A percentile compares a stretch with the other conserved stretches of the same genome.
These are phyloP conservation scores for Heterochromis multidens DNA, from an alignment of 2,113 vertebrate genomes.

Conservation along the genomic window DNA sequence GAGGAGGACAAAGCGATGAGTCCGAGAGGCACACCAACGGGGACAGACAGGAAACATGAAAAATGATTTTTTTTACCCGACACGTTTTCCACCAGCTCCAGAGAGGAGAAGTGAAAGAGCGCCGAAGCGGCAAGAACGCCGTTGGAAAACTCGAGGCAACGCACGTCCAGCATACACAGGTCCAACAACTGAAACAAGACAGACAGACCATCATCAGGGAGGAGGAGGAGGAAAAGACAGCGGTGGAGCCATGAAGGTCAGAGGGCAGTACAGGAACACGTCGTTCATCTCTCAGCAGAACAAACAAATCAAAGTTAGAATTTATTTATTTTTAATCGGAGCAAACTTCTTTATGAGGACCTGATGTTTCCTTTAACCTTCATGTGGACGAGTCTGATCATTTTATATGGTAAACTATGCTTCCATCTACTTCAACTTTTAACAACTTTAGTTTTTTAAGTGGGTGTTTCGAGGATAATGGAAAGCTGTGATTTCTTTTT, in stretches of 20 bases:
- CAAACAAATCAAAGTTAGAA: background rate
- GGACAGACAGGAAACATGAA: background rate
- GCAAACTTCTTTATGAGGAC: no score
- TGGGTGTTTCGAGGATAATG: no score
- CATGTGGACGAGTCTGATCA: no score
- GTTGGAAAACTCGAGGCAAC: conserved; percentile 86
- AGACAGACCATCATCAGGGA: background rate
- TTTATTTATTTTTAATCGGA: no score
- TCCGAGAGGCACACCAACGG: background rate
- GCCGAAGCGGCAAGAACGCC: conserved; percentile 90
- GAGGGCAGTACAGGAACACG: no score
- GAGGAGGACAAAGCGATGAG: background rate
- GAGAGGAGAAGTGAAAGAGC: conserved; percentile 93
- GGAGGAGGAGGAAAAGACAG: no score
- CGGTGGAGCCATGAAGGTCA: no score
- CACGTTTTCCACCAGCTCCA: conserved; percentile 89
- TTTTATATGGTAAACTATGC: no score
- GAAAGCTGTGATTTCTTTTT: no score
- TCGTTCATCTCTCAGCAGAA: background rate
- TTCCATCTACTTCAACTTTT: no score
- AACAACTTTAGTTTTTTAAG: no score
- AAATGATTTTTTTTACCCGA: conserved; percentile 80
- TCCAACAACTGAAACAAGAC: conserved; percentile 82
- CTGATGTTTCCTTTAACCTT: no score
- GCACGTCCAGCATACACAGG: conserved; percentile 88